A percentile compares a stretch with the other conserved stretches of the same genome.
Evolutionary conservation across 2,113 vertebrate species (phyloP).

Genomic region (Podilymbus podiceps): DNA sequence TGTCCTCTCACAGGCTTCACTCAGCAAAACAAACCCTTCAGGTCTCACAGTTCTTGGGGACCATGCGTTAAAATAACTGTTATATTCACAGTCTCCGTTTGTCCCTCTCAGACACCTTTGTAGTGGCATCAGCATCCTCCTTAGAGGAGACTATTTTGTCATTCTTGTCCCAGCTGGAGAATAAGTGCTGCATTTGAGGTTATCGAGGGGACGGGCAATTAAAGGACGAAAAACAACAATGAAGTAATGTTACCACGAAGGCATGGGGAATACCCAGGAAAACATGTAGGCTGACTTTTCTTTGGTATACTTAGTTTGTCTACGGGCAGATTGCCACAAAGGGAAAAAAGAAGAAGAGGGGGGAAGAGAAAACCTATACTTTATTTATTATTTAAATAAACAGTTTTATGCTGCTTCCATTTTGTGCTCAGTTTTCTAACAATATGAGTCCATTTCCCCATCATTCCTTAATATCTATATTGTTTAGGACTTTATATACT

Average conservation of each 20-base stretch:
- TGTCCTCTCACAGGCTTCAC: not conserved
- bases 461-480: constrained; percentile 75
- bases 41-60: not conserved
- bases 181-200: not conserved
- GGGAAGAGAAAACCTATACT: constrained; percentile 45
- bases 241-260: not conserved
- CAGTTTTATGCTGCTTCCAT: constrained; percentile 55
- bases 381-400: constrained; percentile 68
- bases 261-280: constrained; percentile 39
- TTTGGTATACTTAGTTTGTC: constrained; percentile 65
- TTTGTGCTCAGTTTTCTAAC: constrained; percentile 65
- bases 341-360: not conserved
- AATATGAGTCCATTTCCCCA: constrained; percentile 63
- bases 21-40: constrained; percentile 8
- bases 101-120: not conserved
- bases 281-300: constrained; percentile 46
- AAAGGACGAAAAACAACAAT: not conserved
- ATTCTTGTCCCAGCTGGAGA: not conserved
- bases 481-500: constrained; percentile 71
- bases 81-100: not conserved
- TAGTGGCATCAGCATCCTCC: not conserved
- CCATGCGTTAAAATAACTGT: constrained; percentile 22
- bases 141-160: constrained; percentile 8
- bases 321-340: constrained; percentile 64
- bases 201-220: not conserved